Percentiles rank a stretch among this genome's conserved stretches.
phyloP scores from a whole-genome alignment of 2,888 invertebrate species.

The Caenorhabditis becei region DNA sequence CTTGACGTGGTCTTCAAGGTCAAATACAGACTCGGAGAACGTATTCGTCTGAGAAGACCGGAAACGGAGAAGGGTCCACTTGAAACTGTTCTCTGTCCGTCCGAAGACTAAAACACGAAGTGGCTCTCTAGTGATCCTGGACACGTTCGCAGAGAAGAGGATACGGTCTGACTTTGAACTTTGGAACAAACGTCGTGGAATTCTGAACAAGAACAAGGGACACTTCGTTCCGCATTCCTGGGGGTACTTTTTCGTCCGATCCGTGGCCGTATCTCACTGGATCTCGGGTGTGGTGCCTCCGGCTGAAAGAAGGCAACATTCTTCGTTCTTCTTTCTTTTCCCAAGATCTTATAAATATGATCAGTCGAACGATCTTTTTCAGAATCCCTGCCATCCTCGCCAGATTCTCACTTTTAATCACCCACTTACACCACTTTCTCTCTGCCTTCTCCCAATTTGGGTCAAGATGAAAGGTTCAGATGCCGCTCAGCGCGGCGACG shows the following conservation, averaged over 20 bases:
- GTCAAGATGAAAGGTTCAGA: slow-evolving; percentile 57
- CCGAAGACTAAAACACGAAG: slow-evolving; percentile 31
- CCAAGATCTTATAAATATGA: background rate
- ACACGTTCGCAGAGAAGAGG: background rate
- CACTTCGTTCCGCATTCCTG: slow-evolving; percentile 39
- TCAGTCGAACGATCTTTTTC: background rate
- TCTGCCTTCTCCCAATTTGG: slow-evolving; percentile 29
- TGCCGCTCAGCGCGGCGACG: slow-evolving; percentile 16
- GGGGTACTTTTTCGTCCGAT: slow-evolving; percentile 2
- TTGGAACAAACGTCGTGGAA: too few relatives aligned
- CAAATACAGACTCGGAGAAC: slow-evolving; percentile 44
- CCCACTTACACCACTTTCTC: slow-evolving; percentile 24
- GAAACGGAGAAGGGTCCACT: slow-evolving; percentile 31
- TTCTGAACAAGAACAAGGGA: background rate
- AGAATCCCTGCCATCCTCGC: background rate
- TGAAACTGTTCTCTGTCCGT: slow-evolving; percentile 43
- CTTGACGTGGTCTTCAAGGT: slow-evolving; percentile 54
- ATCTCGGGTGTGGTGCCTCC: slow-evolving; percentile 41
- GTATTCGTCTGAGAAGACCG: slow-evolving; percentile 37
- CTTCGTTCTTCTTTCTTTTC: background rate
- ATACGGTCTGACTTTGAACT: background rate
- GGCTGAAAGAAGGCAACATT: slow-evolving; percentile 38
- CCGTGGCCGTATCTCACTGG: background rate
- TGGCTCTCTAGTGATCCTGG: too few relatives aligned
- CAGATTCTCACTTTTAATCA: background rate